Base-by-base conservation (phyloP, 1,140 invertebrate genomes). In the Megalonaias nervosa region DNA sequence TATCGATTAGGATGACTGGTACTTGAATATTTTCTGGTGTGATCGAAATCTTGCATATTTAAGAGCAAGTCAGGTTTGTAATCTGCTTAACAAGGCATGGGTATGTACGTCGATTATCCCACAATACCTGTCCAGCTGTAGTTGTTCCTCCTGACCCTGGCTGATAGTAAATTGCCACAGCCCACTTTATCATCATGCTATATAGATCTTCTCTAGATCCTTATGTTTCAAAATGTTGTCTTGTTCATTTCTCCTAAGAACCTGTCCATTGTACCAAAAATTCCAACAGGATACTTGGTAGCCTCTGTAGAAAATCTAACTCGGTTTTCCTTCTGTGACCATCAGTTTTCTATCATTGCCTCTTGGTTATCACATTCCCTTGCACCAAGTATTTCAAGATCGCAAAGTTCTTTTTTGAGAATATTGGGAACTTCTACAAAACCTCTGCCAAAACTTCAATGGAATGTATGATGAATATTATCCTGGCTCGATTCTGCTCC, bases 1-100 rank as follows among this genome's bases (percentile, higher is more conserved):
- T 85, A 58, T 85, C 83, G 19, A 84, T 56, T 59, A 85, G 73
- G 6, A 83, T 58, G 55, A 83, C 58, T 5, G 83, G 73, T 13
- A 82, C 79, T 68, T 81, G 81, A 17, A 77, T 77, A 11, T 26
- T 26, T 26, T 66, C 55, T 16, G 61, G 38, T 71, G 58, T 55
- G 70, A 66, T 15, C 73, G 60, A 19, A 81, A 31, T 64, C 16
- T 48, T 76, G 19, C 74, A 23, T 66, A 85, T 74, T 59, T 85
- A 81, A 6, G 79, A 57, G 26, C 60, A 56, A 62, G 83, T 81
- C 61, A 80, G 59, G 16, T 80, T 55, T 83, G 70, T 31, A 31
- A 31, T 31, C 26, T 31, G 26, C 26, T 31, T 31, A 31, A 31
- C 26, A 31, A 31, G 26, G 26, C 26, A 31, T 31, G 26, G 26